Conservation (phyloP, 2,888 invertebrate species). For the Myathropa florea region DNA sequence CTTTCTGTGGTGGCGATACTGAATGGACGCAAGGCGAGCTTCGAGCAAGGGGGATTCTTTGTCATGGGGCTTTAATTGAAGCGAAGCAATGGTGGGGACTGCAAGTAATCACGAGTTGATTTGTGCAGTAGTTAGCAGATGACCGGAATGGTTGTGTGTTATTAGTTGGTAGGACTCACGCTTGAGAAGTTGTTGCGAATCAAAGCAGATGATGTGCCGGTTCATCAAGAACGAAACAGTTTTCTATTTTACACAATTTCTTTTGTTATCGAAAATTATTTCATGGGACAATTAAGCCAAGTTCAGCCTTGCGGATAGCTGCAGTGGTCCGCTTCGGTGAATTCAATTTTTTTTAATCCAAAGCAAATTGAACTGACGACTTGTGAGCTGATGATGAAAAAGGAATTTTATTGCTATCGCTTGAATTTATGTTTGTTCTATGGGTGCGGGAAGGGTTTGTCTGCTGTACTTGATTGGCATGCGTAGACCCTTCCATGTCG, state of each 20-base stretch:
- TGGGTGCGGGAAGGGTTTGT: too few relatives aligned
- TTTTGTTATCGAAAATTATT: background rate
- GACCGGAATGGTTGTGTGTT: constrained; percentile 21
- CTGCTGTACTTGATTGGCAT: too few relatives aligned
- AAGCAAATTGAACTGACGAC: background rate
- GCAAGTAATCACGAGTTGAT: constrained; percentile 14
- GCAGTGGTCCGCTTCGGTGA: background rate
- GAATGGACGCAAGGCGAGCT: constrained; percentile 9
- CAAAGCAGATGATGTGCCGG: background rate
- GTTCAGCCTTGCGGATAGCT: background rate
- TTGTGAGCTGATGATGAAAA: too few relatives aligned
- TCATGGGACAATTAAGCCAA: background rate
- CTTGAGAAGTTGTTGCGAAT: constrained; percentile 2
- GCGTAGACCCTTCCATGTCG: too few relatives aligned
- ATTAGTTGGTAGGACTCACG: constrained; percentile 11
- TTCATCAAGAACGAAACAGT: background rate
- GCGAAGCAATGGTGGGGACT: background rate
- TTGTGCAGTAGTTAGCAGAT: constrained; percentile 4
- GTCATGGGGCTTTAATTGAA: constrained; percentile 25
- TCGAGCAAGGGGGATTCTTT: background rate
- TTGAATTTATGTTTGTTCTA: too few relatives aligned
- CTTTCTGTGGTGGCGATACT: background rate
- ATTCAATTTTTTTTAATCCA: background rate
- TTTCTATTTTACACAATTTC: background rate
- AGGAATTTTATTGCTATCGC: too few relatives aligned